Base-by-base conservation (phyloP, 2,113 vertebrate species). In the Cairina moschata region DNA sequence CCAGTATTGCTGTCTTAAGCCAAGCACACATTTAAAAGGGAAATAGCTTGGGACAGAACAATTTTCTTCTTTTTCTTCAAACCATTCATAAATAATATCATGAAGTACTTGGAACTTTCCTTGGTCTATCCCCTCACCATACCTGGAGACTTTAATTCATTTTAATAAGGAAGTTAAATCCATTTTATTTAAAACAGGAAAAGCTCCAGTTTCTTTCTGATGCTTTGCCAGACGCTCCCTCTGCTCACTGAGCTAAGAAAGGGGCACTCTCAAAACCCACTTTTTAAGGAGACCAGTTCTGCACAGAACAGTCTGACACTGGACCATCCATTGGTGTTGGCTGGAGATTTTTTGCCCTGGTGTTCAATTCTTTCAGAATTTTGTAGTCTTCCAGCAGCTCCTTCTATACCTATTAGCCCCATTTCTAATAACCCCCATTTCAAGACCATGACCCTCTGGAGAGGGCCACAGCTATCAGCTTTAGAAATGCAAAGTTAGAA, bases 221-320 rank as follows among this genome's bases (percentile, higher is more conserved):
- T 59, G 22, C 85, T 90, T 83, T 74, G 90, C 78, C 91, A 96
- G 91, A 50, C 63, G 58, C 74, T 92, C 71, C 71, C 86, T 93
- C 66, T 89, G 86, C 66, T 90, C 75, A 46, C 25, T 69, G 55
- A 87, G 89, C 65, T 75, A 68, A 86, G 86, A 62, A 77, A 60
- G 81, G 52, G 94, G 54, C 29, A 48, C 74, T 90, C 71, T 88
- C 93, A 94, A 93, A 96, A 78, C 65, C 86, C 22, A 73, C 25
- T 86, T 21, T 83, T 85, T 58, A 86, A 91, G 88, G 72, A 91
- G 73, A 88, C 32, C 82, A 34, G 65, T 68, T 94, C 71, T 80
- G 79, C 6, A 1, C 42, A 91, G 65, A 94, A 78, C 87, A 91
- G 4, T 11, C 90, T 91, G 91, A 94, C 62, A 9, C 48, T 50